These are phyloP conservation scores for Tragelaphus buxtoni DNA, from an alignment of 2,113 vertebrate species.

Conservation along the genomic window DNA sequence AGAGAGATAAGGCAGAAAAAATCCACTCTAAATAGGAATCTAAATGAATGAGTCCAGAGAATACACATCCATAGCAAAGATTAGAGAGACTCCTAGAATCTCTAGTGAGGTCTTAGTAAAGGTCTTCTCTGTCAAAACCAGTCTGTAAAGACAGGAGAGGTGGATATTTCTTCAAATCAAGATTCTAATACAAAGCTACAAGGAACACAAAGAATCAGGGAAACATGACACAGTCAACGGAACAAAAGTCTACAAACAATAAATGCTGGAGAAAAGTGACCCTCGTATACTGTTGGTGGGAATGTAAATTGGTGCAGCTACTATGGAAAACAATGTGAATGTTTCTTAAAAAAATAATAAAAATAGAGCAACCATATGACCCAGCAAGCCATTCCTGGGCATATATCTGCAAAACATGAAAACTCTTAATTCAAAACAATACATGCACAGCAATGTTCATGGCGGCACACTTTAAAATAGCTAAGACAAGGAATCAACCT, in stretches of 20 bases:
- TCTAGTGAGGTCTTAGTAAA: not conserved
- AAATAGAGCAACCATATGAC: not conserved
- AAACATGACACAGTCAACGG: fast-evolving
- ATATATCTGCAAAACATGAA: not conserved
- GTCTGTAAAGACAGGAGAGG: not conserved
- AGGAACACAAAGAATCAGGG: not conserved
- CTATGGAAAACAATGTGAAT: not conserved
- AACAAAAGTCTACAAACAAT: not conserved
- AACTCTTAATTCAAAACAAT: not conserved
- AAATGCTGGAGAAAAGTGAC: not conserved
- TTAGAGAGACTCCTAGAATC: not conserved
- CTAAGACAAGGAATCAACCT: not conserved
- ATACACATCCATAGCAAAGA: not conserved
- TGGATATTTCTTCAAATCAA: not conserved
- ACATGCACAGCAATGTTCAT: not conserved
- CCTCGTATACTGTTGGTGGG: not conserved
- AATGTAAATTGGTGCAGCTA: not conserved
- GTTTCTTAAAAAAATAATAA: not conserved
- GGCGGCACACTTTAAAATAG: not conserved
- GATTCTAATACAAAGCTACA: not conserved
- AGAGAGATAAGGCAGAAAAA: not conserved
- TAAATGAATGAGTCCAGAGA: not conserved
- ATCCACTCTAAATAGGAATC: not conserved
- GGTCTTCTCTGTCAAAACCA: not conserved
- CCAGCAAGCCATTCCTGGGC: not conserved